Conservation (phyloP, 2,113 vertebrate genomes). For the Sylvietta virens region DNA sequence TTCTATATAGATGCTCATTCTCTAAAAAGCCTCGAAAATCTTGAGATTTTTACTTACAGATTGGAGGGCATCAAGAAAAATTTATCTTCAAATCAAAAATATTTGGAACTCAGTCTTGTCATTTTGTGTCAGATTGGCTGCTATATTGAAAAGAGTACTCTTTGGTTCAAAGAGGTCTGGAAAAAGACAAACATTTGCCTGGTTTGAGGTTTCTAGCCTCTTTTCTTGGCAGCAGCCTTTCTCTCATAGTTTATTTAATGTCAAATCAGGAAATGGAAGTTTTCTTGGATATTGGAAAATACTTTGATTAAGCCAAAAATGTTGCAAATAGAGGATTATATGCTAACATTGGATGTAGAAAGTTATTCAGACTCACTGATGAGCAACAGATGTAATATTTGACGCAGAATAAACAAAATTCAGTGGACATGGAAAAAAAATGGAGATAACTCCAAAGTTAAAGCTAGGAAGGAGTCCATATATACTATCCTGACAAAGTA, state of each 20-base stretch:
- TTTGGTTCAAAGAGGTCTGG: background rate
- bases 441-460: background rate
- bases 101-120: background rate
- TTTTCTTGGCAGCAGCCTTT: background rate
- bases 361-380: background rate
- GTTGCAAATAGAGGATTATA: background rate
- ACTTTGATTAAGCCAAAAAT: background rate
- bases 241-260: background rate
- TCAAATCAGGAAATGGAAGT: background rate
- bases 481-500: background rate
- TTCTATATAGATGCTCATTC: background rate
- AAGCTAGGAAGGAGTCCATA: background rate
- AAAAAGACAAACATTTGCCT: background rate
- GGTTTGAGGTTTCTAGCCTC: background rate
- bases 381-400: background rate
- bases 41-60: background rate
- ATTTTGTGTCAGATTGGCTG: background rate
- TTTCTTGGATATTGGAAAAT: background rate
- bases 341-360: accelerated
- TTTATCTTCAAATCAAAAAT: background rate
- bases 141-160: background rate
- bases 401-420: background rate
- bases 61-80: background rate
- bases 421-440: background rate
- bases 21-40: background rate